Conservation (phyloP, 2,888 invertebrate genomes). For the Ichneumoninae sp. region DNA sequence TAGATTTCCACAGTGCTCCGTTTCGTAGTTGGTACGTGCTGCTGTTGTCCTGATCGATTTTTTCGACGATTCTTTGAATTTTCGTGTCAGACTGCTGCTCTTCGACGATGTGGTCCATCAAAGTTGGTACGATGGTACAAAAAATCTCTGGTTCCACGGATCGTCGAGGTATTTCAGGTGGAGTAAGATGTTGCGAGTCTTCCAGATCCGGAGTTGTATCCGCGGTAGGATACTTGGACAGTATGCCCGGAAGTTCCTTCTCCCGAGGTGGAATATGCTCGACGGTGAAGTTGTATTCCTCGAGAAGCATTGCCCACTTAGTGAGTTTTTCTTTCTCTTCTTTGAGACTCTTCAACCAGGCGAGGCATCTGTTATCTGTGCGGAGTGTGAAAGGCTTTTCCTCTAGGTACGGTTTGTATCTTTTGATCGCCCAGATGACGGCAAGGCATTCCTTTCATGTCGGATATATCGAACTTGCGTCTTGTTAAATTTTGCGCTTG, state of each 20-base stretch:
- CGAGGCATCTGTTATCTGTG: slow-evolving; percentile 66
- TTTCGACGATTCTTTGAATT: neutral
- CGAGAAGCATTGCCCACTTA: slow-evolving; percentile 68
- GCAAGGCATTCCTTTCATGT: neutral
- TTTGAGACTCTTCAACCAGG: slow-evolving; percentile 65
- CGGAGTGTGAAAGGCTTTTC: slow-evolving; percentile 61
- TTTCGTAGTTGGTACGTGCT: neutral
- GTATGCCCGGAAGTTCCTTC: slow-evolving; percentile 66
- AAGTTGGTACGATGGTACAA: neutral
- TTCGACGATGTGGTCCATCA: neutral
- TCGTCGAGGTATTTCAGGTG: neutral
- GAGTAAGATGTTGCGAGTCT: neutral
- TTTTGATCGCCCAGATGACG: neutral
- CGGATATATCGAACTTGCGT: neutral
- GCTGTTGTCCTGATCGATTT: neutral
- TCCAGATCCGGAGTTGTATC: neutral
- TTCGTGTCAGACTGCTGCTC: neutral
- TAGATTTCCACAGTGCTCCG: neutral
- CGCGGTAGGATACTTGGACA: slow-evolving; percentile 62
- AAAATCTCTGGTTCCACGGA: neutral
- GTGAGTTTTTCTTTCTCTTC: slow-evolving; percentile 66
- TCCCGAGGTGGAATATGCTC: slow-evolving; percentile 61
- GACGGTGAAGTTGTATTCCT: slow-evolving; percentile 63
- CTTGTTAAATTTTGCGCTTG: neutral
- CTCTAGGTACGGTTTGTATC: slow-evolving; percentile 62